Evolutionary conservation across 2,888 invertebrate genomes (phyloP), one percentile per base, ranked within the genome.

Genomic region (Agriotes lineatus): DNA sequence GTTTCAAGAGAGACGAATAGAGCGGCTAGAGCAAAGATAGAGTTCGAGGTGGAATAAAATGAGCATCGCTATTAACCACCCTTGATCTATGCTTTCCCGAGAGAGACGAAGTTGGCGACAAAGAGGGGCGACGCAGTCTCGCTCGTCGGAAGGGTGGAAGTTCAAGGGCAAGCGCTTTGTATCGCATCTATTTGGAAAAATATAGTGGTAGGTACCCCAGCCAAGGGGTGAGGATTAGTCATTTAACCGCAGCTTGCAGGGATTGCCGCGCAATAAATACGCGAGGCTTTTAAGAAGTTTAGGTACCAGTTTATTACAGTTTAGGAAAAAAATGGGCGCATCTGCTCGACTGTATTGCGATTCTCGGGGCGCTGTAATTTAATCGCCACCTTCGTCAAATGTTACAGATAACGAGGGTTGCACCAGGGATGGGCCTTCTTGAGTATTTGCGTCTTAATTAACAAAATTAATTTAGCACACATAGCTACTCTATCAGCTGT

Each of bases 21-120:
- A 52, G 33, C 18, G 48, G 33, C 52, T 37, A 66, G 59, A 22
- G 58, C 45, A 54, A 56, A 57, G 63, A 59, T 66, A 58, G 59
- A 59, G 59, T 52, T 58, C 39, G 58, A 30, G 65, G 58, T 57
- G 25, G 67, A 45, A 56, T 60, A 61, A 61, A 61, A 61, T 61
- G 67, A 60, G 56, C 61, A 44, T 45, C 25, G 60, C 61, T 61
- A 67, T 67, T 67, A 67, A 67, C 67, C 61, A 56, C 60, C 67
- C 60, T 65, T 56, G 67, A 67, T 60, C 67, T 61, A 61, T 61
- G 54, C 39, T 64, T 45, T 60, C 44, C 20, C 19, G 52, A 62
- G 62, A 14, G 37, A 48, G 39, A 62, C 22, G 59, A 10, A 22
- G 16, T 14, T 42, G 3, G 14, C 18, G 16, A 14, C n/a, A 37